These are phyloP conservation scores for Cryptophagus acutangulus DNA, from an alignment of 2,888 invertebrate genomes.

Conservation along the genomic window DNA sequence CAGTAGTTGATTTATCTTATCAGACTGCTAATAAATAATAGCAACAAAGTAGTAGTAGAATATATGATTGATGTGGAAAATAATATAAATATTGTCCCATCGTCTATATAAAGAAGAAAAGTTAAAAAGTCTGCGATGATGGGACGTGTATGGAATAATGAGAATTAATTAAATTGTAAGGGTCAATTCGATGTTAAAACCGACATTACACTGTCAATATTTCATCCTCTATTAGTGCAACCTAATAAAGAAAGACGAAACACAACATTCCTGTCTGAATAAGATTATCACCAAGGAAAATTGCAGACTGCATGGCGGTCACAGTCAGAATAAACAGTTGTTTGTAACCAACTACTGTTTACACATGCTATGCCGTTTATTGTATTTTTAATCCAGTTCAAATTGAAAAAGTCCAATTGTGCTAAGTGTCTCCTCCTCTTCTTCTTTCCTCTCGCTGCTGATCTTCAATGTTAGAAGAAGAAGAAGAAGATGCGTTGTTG, in stretches of 20 bases:
- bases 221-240: constrained; percentile 14
- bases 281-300: constrained; percentile 22
- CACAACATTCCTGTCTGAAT: constrained; percentile 23
- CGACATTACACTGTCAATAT: background rate
- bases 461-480: background rate
- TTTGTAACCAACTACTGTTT: constrained; percentile 19
- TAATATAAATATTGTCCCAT: too few relatives aligned
- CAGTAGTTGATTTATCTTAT: too few relatives aligned
- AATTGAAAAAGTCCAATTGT: background rate
- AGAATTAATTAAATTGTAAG: constrained; percentile 33
- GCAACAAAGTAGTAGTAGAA: too few relatives aligned
- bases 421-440: background rate
- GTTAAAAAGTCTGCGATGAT: constrained; percentile 29
- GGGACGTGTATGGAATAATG: constrained; percentile 33
- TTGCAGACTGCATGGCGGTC: constrained; percentile 31
- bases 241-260: constrained; percentile 16
- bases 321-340: constrained; percentile 20
- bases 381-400: constrained; percentile 16
- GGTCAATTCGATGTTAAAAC: constrained; percentile 8
- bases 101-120: too few relatives aligned
- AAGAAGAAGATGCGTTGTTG: background rate
- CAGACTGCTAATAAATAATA: too few relatives aligned
- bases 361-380: constrained; percentile 20
- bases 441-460: background rate
- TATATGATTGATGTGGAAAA: too few relatives aligned